Evolutionary conservation across 2,113 vertebrate species (phyloP).

Genomic region (human (Homo sapiens)): GRCh38 chr17:13423001-13423500

Average conservation of each 20-base stretch:
- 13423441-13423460: not conserved
- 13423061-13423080: not conserved
- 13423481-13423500: not conserved
- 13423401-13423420: conserved; percentile 50
- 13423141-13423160: not conserved
- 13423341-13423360: conserved; percentile 14
- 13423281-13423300: not conserved
- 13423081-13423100: not conserved
- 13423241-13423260: not conserved
- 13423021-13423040: not conserved
- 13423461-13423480: not conserved
- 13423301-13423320: conserved; percentile 26
- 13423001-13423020: no score
- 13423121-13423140: conserved; percentile 1
- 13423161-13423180: not conserved
- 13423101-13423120: not conserved
- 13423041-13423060: not conserved
- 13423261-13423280: not conserved
- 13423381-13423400: conserved; percentile 18
- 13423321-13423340: conserved; percentile 63
- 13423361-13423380: not conserved
- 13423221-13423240: not conserved
- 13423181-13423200: not conserved
- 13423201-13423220: not conserved
- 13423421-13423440: not conserved